Percentiles rank a stretch among this genome's conserved stretches.
These are phyloP conservation scores for Cantharis rufa DNA, from an alignment of 2,888 invertebrate species.

Conservation along the genomic window DNA sequence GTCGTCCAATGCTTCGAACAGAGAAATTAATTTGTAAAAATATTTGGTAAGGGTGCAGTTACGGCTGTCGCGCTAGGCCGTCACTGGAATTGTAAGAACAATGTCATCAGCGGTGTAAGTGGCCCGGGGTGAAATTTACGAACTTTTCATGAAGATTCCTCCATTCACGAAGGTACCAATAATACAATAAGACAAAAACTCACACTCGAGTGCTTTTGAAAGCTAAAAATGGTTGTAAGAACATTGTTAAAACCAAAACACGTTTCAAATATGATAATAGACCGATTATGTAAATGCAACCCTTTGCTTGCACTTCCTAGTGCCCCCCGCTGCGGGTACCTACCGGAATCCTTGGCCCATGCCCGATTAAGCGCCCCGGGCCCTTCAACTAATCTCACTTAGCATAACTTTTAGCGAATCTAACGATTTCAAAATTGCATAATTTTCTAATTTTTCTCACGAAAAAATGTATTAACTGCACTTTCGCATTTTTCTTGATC, in stretches of 20 bases:
- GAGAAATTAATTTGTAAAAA: too few species aligned
- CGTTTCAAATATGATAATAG: slow-evolving; percentile 46
- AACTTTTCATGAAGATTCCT: slow-evolving; percentile 13
- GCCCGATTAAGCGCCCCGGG: slow-evolving; percentile 23
- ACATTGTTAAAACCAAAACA: slow-evolving; percentile 45
- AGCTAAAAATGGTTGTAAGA: slow-evolving; percentile 33
- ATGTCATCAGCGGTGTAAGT: background rate
- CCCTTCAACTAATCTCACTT: slow-evolving; percentile 23
- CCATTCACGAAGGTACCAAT: slow-evolving; percentile 3
- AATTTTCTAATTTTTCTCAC: background rate
- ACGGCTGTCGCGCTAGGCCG: background rate
- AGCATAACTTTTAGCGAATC: slow-evolving; percentile 12
- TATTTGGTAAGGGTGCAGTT: too few species aligned
- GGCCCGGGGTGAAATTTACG: slow-evolving; percentile 6
- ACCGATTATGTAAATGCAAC: slow-evolving; percentile 50
- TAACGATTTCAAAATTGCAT: background rate
- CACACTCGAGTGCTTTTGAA: slow-evolving; percentile 43
- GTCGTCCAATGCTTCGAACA: too few species aligned
- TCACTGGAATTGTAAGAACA: background rate
- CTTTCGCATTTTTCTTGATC: background rate
- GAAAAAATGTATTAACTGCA: background rate
- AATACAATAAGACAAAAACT: slow-evolving; percentile 44
- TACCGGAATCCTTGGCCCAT: slow-evolving; percentile 7
- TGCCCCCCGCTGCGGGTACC: slow-evolving; percentile 19
- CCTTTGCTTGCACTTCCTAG: slow-evolving; percentile 37